phyloP scores from a whole-genome alignment of 1,140 invertebrate species.

The Bombyx mandarina region DNA sequence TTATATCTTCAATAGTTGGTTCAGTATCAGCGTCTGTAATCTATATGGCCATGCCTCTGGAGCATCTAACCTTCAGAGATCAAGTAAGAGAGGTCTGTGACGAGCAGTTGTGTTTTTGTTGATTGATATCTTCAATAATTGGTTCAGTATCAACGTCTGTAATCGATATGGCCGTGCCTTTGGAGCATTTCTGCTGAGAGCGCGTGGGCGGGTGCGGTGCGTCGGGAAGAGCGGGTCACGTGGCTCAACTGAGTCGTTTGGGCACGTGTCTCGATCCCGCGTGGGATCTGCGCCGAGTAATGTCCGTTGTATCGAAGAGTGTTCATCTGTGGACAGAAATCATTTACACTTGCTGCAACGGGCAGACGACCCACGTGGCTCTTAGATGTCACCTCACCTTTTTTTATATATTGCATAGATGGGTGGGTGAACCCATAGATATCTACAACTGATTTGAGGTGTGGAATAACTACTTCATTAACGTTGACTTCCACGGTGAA shows the following conservation, averaged over 20 bases:
- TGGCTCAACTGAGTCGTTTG: conserved; percentile 48
- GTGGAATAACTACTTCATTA: no score
- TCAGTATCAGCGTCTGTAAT: conserved; percentile 38
- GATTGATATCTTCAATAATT: neutral
- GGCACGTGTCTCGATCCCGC: conserved; percentile 32
- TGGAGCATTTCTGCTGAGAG: conserved; percentile 54
- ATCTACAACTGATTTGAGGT: no score
- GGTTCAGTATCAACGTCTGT: conserved; percentile 32
- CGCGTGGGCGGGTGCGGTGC: conserved; percentile 49
- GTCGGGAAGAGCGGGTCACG: conserved; percentile 50
- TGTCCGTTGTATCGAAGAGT: conserved; percentile 43
- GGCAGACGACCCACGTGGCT: no score
- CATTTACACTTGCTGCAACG: no score
- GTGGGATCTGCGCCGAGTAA: conserved; percentile 17
- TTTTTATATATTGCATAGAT: no score
- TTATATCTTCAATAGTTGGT: neutral
- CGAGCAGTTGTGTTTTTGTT: no score
- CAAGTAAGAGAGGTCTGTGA: no score
- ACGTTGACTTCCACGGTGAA: no score
- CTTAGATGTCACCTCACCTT: no score
- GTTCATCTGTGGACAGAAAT: conserved; percentile 36
- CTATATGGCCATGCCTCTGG: conserved; percentile 47
- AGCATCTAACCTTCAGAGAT: conserved; percentile 40
- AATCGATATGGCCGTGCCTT: conserved; percentile 45
- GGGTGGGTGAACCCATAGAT: no score